Conservation (phyloP, 2,888 invertebrate genomes). For the Meliscaeva auricollis region DNA sequence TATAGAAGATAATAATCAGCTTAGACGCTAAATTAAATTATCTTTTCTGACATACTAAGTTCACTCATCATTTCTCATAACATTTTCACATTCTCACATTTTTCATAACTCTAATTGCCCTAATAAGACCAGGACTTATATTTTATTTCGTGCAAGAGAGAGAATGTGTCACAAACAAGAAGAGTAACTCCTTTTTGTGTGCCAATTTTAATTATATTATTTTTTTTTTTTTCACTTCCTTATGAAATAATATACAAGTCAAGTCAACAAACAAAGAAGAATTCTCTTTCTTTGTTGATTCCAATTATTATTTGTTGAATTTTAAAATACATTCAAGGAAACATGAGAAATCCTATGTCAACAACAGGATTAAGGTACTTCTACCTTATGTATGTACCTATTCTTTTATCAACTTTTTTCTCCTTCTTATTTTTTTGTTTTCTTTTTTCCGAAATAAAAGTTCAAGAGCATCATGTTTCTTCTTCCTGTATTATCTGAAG, state of each 20-base stretch:
- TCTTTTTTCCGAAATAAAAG: neutral
- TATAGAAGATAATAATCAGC: too few relatives aligned
- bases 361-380: neutral
- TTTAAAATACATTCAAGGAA: neutral
- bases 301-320: conserved; percentile 5
- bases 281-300: neutral
- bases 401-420: neutral
- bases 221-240: neutral
- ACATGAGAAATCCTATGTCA: conserved; percentile 22
- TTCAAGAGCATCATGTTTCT: neutral
- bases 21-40: conserved; percentile 5
- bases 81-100: neutral
- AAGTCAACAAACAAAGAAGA: neutral
- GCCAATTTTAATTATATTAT: neutral
- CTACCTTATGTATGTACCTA: neutral
- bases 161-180: conserved; percentile 6
- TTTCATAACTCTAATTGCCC: conserved; percentile 5
- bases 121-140: neutral
- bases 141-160: neutral
- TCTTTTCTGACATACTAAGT: neutral
- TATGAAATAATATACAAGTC: neutral
- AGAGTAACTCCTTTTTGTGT: neutral
- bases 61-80: neutral
- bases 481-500: neutral
- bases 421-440: neutral